phyloP scores from a whole-genome alignment of 2,797 vertebrate genomes.

The Syndactyla subalaris region DNA sequence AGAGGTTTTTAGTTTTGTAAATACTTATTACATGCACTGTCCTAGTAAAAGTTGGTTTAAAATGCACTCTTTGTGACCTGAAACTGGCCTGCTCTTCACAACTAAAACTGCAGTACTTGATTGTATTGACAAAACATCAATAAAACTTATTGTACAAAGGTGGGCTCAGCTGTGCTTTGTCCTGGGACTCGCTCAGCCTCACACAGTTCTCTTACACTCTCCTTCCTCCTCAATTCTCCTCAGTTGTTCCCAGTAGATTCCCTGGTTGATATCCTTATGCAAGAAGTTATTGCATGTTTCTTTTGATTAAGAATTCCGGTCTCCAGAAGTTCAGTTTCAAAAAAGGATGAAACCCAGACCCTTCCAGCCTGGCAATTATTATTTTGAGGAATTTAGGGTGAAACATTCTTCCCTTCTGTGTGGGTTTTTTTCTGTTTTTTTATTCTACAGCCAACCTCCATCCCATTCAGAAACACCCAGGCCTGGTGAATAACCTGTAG shows the following conservation, averaged over 20 bases:
- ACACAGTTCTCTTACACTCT: not conserved
- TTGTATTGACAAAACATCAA: constrained; percentile 93
- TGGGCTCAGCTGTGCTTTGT: constrained; percentile 36
- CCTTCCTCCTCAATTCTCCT: not conserved
- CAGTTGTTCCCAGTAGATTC: not conserved
- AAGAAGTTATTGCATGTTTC: not conserved
- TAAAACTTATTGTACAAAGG: constrained; percentile 87
- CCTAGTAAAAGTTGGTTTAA: constrained; percentile 86
- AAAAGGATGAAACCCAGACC: not conserved
- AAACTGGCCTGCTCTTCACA: constrained; percentile 88
- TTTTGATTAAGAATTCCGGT: not conserved
- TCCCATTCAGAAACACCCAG: not conserved
- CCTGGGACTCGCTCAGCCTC: not conserved
- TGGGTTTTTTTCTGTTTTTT: not conserved
- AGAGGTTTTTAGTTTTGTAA: constrained; percentile 84
- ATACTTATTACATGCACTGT: constrained; percentile 86
- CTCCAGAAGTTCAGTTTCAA: not conserved
- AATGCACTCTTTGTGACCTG: constrained; percentile 89
- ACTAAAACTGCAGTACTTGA: constrained; percentile 91
- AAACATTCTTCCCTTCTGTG: not conserved
- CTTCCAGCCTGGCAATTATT: not conserved
- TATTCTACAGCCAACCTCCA: not conserved
- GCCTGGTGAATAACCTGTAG: not conserved
- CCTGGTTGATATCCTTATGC: not conserved
- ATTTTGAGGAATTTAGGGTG: not conserved